Percentiles rank a stretch among this genome's conserved stretches.
phyloP scores from a whole-genome alignment of 2,888 invertebrate genomes.

The Baccha elongata region DNA sequence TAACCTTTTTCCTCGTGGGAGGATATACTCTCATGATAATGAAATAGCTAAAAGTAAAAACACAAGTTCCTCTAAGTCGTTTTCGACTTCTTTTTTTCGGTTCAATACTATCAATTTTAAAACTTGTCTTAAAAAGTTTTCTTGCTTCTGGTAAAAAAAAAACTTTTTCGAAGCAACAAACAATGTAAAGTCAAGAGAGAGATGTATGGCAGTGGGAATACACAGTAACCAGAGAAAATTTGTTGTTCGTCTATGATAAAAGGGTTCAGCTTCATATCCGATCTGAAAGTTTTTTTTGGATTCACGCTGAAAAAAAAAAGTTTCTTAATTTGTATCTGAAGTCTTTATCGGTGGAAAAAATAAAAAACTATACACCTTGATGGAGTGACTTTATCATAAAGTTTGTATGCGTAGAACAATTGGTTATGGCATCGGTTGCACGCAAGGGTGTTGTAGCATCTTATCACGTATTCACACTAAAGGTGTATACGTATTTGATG shows the following conservation, averaged over 20 bases:
- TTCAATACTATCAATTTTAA: constrained; percentile 39
- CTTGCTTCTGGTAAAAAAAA: background rate
- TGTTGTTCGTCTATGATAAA: constrained; percentile 12
- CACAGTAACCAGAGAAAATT: constrained; percentile 27
- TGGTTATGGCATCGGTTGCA: background rate
- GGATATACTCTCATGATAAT: no score
- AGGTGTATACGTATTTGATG: constrained; percentile 15
- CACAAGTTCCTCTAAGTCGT: background rate
- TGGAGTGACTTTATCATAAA: constrained; percentile 33
- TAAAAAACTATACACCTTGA: background rate
- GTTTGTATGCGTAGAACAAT: constrained; percentile 24
- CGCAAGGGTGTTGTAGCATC: constrained; percentile 18
- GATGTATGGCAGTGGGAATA: constrained; percentile 18
- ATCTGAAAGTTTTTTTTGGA: constrained; percentile 7
- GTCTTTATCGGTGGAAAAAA: constrained; percentile 17
- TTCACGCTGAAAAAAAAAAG: constrained; percentile 4
- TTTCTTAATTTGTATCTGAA: constrained; percentile 39
- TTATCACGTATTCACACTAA: no score
- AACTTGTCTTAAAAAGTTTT: constrained; percentile 5
- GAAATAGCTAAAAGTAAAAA: background rate
- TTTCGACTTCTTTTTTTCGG: constrained; percentile 8
- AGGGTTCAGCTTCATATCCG: background rate
- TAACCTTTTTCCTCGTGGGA: background rate
- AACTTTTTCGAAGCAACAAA: constrained; percentile 18
- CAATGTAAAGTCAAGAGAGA: constrained; percentile 34